Conservation (phyloP, 2,888 invertebrate genomes). For the Ormyrus nitidulus region DNA sequence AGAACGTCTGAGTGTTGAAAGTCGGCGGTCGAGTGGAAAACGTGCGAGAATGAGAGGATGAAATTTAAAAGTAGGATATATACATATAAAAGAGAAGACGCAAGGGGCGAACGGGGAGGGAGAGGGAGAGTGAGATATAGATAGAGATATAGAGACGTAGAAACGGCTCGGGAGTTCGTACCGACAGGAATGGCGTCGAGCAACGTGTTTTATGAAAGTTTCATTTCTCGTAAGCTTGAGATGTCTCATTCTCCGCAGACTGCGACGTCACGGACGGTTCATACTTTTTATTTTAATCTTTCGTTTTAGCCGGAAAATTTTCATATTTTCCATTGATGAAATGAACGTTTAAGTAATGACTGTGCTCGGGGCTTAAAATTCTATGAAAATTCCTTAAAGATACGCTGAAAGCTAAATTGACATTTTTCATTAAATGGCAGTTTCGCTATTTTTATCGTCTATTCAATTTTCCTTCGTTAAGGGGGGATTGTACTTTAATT, state of each 20-base stretch:
- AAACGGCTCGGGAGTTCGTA: conserved; percentile 23
- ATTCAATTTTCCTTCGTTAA: no score
- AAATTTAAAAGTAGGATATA: conserved; percentile 22
- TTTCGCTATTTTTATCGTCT: no score
- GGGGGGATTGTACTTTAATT: no score
- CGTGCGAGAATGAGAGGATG: conserved; percentile 24
- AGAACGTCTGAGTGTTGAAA: conserved; percentile 56
- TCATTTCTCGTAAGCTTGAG: conserved; percentile 67
- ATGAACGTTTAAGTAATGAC: conserved; percentile 22
- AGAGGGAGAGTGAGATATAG: not conserved
- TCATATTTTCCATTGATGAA: conserved; percentile 44
- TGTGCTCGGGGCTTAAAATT: no score
- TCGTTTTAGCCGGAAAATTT: conserved; percentile 42
- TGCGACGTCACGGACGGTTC: conserved; percentile 16
- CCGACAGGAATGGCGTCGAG: conserved; percentile 39
- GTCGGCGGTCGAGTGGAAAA: conserved; percentile 54
- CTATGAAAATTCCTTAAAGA: no score
- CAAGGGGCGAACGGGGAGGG: not conserved
- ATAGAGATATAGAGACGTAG: conserved; percentile 51
- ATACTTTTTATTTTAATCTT: conserved; percentile 49
- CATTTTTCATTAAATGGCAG: no score
- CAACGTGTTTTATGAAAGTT: conserved; percentile 68
- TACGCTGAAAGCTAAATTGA: no score
- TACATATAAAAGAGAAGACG: conserved; percentile 15
- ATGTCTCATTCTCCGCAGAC: conserved; percentile 57